Evolutionary conservation across 2,113 vertebrate species (phyloP), one percentile per base, ranked within the genome.

Genomic region (Speoplatyrhinus poulsoni): DNA sequence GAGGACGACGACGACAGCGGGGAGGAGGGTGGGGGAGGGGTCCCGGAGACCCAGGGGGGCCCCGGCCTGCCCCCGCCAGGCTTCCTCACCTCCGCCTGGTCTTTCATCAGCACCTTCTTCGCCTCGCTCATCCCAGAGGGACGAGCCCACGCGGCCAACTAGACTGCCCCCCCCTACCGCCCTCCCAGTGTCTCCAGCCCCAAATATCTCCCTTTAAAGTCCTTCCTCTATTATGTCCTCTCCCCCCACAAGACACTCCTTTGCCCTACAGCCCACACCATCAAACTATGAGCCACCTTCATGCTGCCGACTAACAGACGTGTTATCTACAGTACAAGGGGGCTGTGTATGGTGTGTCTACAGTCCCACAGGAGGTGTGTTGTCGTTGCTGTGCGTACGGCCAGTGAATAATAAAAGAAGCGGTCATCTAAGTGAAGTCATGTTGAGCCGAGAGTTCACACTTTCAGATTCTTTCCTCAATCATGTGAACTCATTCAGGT

Each of bases 81-180:
- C 57, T 90, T 98, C 81, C 86, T 98, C 76, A 92, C 94, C 54
- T 93, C 95, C n/a, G 92, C 93, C 0, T 98, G 98, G 96, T 95
- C 97, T 66, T 99, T 99, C 85, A 90, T 99, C 85, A 96, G 94
- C 77, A 96, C 96, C 56, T 98, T 99, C 91, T 96, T 99, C 85
- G 98, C 96, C 66, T 99, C 98, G 0, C 94, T 99, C 12, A 95
- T 99, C 77, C 98, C 98, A 0, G 97, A 99, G 86, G 96, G 96
- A 32, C 95, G 94, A 62, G 93, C 95, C 59, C 95, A 95, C 33
- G 89, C 93, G 59, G 95, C 93, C 88, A 98, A 98, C 91, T 99
- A 92, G 89, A 63, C 57, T 59, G 19, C 48, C 58, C 4, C 19
- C n/a, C 12, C 61, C 1, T 3, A 6, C 12, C 9, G 46, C n/a